Evolutionary conservation across 1,140 invertebrate species (phyloP), one percentile per base, ranked within the genome.

Genomic region (Brachionus rotundiformis): DNA sequence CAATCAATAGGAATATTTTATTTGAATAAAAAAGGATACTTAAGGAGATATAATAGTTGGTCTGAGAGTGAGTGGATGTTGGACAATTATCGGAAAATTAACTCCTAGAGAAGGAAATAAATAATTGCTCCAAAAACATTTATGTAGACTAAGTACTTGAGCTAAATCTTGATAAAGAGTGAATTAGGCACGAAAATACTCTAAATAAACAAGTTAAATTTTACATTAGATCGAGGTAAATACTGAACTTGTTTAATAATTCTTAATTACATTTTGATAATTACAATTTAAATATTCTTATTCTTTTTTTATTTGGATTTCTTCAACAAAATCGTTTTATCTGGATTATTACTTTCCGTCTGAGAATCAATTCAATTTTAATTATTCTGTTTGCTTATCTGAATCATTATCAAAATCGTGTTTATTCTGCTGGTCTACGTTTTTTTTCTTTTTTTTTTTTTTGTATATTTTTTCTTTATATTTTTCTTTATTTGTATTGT

Each of bases 351-450:
- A 68, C 36, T 68, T 68, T 68, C 63, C 63, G 63, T 68, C 63
- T 68, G 27, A 68, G 33, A 68, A 68, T 68, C 63, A 68, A 68
- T 68, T 68, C 63, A 68, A 68, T 68, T 68, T 68, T 13, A 39
- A 68, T 68, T 68, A 36, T 68, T 68, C 63, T 68, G n/a, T 68
- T 68, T 68, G 63, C 63, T 68, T 68, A 68, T 68, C 63, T 68
- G 63, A 33, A 68, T 68, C 31, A 36, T 68, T 68, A 68, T 68
- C 63, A 68, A 68, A 68, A 36, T 68, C 63, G 63, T 68, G 16
- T 68, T 68, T 68, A 68, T 68, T 68, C 63, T 68, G 31, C 29
- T 68, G 63, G 33, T 36, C 63, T 31, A 36, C 33, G 33, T 68
- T 68, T 36, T 23, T 33, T 36, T 19, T n/a, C 36, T 33, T n/a